Conservation (phyloP, 1,140 invertebrate genomes). For the Ceratina australensis region DNA sequence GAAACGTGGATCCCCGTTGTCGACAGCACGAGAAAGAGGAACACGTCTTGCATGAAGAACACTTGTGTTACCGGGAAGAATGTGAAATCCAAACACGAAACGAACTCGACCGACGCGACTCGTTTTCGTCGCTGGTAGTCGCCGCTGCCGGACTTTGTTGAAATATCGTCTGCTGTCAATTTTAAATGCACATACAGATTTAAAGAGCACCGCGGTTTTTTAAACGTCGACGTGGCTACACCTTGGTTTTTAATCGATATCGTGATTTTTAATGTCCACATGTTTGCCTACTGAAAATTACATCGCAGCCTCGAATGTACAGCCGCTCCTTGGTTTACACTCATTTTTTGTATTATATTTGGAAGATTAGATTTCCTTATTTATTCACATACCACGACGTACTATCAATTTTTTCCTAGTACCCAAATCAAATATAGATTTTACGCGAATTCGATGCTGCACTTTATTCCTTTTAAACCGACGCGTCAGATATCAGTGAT, state of each 20-base stretch:
- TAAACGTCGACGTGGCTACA: neutral
- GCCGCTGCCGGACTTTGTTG: too few species aligned
- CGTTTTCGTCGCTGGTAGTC: too few species aligned
- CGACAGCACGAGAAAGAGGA: conserved; percentile 28
- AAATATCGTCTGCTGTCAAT: too few species aligned
- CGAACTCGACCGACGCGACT: too few species aligned
- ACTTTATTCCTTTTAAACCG: too few species aligned
- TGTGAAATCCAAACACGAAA: conserved; percentile 51
- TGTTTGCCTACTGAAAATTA: neutral
- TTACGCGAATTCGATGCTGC: too few species aligned
- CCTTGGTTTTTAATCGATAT: conserved; percentile 1
- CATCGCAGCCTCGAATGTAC: neutral
- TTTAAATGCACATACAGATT: neutral
- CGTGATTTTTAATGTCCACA: conserved; percentile 1
- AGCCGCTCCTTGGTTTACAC: conserved; percentile 30
- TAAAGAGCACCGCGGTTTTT: neutral
- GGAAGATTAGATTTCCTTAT: conserved; percentile 27
- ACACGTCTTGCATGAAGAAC: conserved; percentile 57
- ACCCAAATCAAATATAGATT: neutral
- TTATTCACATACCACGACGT: neutral
- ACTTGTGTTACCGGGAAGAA: conserved; percentile 39
- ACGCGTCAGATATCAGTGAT: too few species aligned
- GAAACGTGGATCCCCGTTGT: conserved; percentile 39
- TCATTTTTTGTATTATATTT: conserved; percentile 17
- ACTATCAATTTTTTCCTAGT: neutral